Evolutionary conservation across 2,888 invertebrate genomes (phyloP).

Genomic region (Gari tellinella): DNA sequence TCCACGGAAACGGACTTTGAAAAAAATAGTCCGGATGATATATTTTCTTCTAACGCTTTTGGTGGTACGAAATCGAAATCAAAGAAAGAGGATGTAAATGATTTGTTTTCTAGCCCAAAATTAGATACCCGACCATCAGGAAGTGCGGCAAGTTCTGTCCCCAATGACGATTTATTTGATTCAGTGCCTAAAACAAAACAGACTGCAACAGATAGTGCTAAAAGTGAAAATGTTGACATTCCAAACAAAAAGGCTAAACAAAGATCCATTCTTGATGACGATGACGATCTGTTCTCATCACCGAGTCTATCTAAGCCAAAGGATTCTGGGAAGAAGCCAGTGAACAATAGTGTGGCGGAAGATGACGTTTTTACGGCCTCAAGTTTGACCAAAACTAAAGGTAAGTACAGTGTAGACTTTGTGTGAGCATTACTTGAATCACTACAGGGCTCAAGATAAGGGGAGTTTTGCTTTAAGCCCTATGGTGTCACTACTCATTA

Average conservation of each 20-base stretch:
- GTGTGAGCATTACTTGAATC: too few relatives aligned
- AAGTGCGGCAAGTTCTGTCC: conserved; percentile 4
- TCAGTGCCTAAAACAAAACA: conserved; percentile 42
- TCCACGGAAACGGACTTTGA: conserved; percentile 17
- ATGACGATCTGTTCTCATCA: conserved; percentile 66
- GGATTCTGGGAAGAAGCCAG: conserved; percentile 32
- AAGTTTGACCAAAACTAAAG: conserved; percentile 28
- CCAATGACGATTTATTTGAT: conserved; percentile 53
- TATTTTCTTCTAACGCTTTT: conserved; percentile 45
- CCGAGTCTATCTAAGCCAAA: conserved; percentile 51
- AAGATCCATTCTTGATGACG: conserved; percentile 16
- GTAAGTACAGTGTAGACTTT: too few relatives aligned
- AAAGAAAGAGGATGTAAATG: conserved; percentile 41
- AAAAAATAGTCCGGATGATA: conserved; percentile 45
- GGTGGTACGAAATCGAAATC: conserved; percentile 23
- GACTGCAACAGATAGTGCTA: conserved; percentile 9
- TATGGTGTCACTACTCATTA: too few relatives aligned
- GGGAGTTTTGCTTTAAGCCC: too few relatives aligned
- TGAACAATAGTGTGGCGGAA: conserved; percentile 1
- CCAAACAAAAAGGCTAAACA: not conserved
- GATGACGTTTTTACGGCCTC: conserved; percentile 49
- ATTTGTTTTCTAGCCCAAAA: conserved; percentile 50
- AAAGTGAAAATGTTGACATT: not conserved
- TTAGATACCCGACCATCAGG: conserved; percentile 8
- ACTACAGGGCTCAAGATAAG: too few relatives aligned